These are phyloP conservation scores for Cephalopholis sonnerati DNA, from an alignment of 2,113 vertebrate genomes.

Conservation along the genomic window DNA sequence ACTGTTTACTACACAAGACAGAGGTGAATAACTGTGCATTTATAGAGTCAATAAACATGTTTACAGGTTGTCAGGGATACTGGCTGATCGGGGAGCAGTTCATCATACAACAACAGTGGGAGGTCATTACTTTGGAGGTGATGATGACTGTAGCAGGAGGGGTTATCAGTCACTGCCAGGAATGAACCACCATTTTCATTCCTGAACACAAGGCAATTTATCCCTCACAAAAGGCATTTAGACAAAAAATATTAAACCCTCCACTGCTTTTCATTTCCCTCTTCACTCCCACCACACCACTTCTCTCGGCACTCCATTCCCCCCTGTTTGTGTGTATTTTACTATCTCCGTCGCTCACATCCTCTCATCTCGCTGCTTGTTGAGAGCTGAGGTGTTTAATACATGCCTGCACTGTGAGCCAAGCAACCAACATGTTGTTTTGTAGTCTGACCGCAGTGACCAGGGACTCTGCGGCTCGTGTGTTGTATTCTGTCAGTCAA, in stretches of 20 bases:
- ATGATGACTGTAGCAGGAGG: background rate
- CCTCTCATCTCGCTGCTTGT: slow-evolving; percentile 32
- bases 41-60: slow-evolving; percentile 22
- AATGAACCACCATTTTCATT: slow-evolving; percentile 4
- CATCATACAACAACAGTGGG: background rate
- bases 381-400: slow-evolving; percentile 44
- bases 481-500: slow-evolving; percentile 27
- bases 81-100: slow-evolving; percentile 17
- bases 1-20: background rate
- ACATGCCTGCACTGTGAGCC: slow-evolving; percentile 9
- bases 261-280: slow-evolving; percentile 27
- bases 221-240: slow-evolving; percentile 34
- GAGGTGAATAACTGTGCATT: slow-evolving; percentile 12
- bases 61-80: background rate
- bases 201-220: background rate
- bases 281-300: slow-evolving; percentile 9
- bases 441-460: background rate
- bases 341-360: slow-evolving; percentile 28
- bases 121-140: slow-evolving; percentile 12
- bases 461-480: background rate
- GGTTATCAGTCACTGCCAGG: slow-evolving; percentile 28
- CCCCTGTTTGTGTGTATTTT: slow-evolving; percentile 8
- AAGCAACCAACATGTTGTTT: slow-evolving; percentile 28
- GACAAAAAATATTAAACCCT: background rate
- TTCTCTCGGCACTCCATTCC: background rate